A percentile compares a stretch with the other conserved stretches of the same genome.
Conservation (phyloP, 2,888 invertebrate species). For the Mythimna albipuncta region DNA sequence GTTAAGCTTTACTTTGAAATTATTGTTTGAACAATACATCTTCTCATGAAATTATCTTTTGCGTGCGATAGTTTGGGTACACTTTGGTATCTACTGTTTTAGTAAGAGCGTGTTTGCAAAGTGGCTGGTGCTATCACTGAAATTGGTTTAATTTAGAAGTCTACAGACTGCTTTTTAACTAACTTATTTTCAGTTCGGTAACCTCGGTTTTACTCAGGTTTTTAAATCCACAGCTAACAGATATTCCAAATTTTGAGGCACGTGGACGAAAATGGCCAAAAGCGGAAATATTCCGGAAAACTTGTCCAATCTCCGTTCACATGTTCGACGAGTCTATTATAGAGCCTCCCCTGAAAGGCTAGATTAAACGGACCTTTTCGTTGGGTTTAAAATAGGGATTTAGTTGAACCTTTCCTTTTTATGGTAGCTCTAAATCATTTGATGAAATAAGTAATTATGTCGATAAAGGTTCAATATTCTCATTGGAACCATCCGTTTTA, state of each 20-base stretch:
- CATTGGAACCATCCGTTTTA: neutral
- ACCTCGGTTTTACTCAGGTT: neutral
- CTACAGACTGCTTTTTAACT: conserved; percentile 3
- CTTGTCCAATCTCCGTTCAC: neutral
- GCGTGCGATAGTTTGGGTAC: neutral
- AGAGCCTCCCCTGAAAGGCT: neutral
- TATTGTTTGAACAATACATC: conserved; percentile 1
- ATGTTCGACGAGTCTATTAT: conserved; percentile 27
- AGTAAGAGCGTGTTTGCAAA: conserved; percentile 17
- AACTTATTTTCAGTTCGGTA: neutral
- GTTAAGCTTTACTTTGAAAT: conserved; percentile 13
- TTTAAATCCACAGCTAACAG: neutral
- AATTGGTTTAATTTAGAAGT: conserved; percentile 3
- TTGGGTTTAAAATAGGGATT: conserved; percentile 14
- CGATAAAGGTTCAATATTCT: neutral
- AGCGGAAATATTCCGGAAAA: conserved; percentile 2
- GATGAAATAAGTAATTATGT: conserved; percentile 25
- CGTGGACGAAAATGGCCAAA: neutral
- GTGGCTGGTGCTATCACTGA: conserved; percentile 13
- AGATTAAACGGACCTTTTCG: conserved; percentile 20
- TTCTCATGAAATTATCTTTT: conserved; percentile 13
- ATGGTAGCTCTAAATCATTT: neutral
- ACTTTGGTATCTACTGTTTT: conserved; percentile 12
- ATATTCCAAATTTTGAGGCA: neutral
- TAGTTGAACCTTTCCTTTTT: conserved; percentile 2